Conservation (phyloP, 2,797 vertebrate species). For the Falco naumanni region DNA sequence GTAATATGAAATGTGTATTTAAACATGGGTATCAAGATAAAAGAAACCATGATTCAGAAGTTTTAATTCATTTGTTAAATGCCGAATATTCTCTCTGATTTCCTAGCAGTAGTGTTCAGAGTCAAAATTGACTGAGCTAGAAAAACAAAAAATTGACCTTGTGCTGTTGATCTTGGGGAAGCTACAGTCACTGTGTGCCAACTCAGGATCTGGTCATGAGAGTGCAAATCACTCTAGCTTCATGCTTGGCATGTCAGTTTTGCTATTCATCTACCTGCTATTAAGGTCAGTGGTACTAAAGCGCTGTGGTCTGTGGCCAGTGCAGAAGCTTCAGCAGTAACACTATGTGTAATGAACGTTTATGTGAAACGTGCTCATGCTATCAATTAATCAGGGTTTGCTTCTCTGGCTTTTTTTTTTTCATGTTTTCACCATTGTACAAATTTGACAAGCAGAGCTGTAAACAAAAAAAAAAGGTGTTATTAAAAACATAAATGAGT, state of each 20-base stretch:
- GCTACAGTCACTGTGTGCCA: not conserved
- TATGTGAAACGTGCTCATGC: not conserved
- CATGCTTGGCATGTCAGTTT: conserved; percentile 43
- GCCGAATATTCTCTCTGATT: not conserved
- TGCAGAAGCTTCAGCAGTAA: conserved; percentile 23
- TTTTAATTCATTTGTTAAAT: conserved; percentile 31
- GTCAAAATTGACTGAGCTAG: conserved; percentile 21
- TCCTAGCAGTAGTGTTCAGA: not conserved
- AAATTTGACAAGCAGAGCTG: not conserved
- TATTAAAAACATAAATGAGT: not conserved
- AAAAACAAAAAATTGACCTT: not conserved
- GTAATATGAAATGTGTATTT: not conserved
- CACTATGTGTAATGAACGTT: not conserved
- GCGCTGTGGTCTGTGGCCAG: conserved; percentile 5
- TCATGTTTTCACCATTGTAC: not conserved
- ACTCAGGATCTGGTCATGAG: not conserved
- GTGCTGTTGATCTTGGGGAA: not conserved
- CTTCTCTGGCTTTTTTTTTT: not conserved
- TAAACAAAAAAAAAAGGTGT: not conserved
- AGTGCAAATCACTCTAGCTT: conserved; percentile 49
- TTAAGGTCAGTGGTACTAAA: conserved; percentile 55
- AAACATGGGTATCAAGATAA: not conserved
- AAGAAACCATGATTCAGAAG: not conserved
- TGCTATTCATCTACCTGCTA: conserved; percentile 54
- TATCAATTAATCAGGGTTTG: conserved; percentile 53